Percentiles rank a stretch among this genome's conserved stretches.
Conservation (phyloP, 1,140 invertebrate genomes). For the Drosophila arawakana region DNA sequence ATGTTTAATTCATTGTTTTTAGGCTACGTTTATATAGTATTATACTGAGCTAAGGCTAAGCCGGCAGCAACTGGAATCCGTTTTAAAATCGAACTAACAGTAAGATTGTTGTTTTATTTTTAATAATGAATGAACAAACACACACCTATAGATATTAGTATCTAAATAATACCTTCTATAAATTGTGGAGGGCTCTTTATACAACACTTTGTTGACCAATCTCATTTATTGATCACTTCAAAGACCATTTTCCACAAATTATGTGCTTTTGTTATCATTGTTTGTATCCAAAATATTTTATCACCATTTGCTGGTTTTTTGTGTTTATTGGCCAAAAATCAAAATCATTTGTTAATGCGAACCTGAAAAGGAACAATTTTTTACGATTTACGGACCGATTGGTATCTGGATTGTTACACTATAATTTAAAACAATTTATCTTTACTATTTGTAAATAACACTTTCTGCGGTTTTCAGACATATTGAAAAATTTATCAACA, state of each 20-base stretch:
- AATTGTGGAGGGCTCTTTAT: neutral
- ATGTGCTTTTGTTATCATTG: neutral
- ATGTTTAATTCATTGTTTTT: neutral
- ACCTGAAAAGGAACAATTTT: constrained; percentile 12
- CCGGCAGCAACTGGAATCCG: constrained; percentile 13
- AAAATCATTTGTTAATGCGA: neutral
- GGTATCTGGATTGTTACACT: neutral
- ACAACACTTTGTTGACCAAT: neutral
- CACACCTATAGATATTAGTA: neutral
- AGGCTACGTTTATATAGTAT: constrained; percentile 5
- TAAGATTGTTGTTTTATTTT: neutral
- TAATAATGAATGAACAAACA: constrained; percentile 8
- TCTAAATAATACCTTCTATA: neutral
- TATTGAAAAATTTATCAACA: neutral
- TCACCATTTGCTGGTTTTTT: neutral
- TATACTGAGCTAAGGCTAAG: constrained; percentile 20
- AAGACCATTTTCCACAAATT: neutral
- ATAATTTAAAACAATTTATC: neutral
- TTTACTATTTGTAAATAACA: neutral
- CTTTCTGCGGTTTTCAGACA: neutral
- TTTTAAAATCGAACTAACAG: constrained; percentile 3
- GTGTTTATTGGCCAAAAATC: neutral
- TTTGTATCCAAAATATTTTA: constrained; percentile 1
- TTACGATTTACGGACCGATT: constrained; percentile 1
- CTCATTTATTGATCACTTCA: neutral